These are phyloP conservation scores for Lasaia peninsularis DNA, from an alignment of 1,140 invertebrate genomes.

Conservation along the genomic window DNA sequence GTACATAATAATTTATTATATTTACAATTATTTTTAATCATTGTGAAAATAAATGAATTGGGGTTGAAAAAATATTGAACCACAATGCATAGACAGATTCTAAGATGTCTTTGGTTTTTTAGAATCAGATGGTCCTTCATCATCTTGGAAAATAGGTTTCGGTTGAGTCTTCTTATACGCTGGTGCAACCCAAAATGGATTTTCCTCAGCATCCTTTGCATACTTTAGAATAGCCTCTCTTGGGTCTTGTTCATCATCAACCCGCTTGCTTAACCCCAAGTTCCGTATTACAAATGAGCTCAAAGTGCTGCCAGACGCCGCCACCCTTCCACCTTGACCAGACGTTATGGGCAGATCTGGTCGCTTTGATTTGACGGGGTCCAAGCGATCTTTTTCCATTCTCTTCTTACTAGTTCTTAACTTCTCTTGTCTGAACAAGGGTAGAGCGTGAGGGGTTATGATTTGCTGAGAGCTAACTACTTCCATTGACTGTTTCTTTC, in stretches of 20 bases:
- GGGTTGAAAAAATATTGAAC: neutral
- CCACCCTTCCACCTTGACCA: constrained; percentile 94
- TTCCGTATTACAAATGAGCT: constrained; percentile 98
- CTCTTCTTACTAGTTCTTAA: constrained; percentile 93
- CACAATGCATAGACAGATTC: too few species aligned
- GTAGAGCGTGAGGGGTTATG: constrained; percentile 98
- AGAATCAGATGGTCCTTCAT: constrained; percentile 76
- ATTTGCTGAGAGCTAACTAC: constrained; percentile 94
- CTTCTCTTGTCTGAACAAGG: constrained; percentile 95
- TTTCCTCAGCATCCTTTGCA: constrained; percentile 97
- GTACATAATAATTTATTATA: constrained; percentile 15
- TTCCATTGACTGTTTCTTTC: constrained; percentile 89
- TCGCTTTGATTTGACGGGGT: constrained; percentile 93
- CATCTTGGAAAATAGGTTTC: constrained; percentile 84
- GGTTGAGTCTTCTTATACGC: constrained; percentile 94
- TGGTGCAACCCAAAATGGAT: constrained; percentile 97
- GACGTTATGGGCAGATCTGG: constrained; percentile 98
- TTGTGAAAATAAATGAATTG: neutral
- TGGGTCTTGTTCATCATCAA: constrained; percentile 97
- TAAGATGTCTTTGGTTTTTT: constrained; percentile 75
- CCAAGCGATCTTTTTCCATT: constrained; percentile 94
- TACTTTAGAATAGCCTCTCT: constrained; percentile 97
- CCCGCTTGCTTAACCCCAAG: constrained; percentile 93
- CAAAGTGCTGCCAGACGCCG: constrained; percentile 95
- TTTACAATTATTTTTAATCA: constrained; percentile 5